phyloP scores from a whole-genome alignment of 2,113 vertebrate species.

The Oryzias javanicus region DNA sequence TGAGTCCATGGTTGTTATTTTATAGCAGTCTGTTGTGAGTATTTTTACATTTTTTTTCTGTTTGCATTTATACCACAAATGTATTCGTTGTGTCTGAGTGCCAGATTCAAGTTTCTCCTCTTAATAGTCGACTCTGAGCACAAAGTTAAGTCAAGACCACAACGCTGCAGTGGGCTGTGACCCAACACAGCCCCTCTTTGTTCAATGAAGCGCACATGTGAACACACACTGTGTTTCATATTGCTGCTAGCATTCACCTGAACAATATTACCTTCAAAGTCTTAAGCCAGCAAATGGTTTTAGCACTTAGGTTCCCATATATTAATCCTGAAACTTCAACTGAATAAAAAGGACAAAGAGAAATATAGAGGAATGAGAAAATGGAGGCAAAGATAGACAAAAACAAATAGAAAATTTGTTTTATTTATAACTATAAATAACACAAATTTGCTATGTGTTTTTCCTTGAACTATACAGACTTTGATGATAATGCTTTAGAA shows the following conservation, averaged over 20 bases:
- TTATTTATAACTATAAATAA: too few relatives aligned
- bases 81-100: background rate
- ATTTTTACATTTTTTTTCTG: slow-evolving; percentile 16
- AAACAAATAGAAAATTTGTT: too few relatives aligned
- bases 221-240: slow-evolving; percentile 9
- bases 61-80: slow-evolving; percentile 7
- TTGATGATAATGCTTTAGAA: slow-evolving; percentile 16
- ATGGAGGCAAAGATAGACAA: too few relatives aligned
- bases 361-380: too few relatives aligned
- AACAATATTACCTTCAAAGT: slow-evolving; percentile 1
- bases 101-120: slow-evolving; percentile 25
- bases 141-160: slow-evolving; percentile 15
- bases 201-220: slow-evolving; percentile 5
- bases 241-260: slow-evolving; percentile 2
- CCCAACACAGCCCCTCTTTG: slow-evolving; percentile 34
- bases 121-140: slow-evolving; percentile 24
- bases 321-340: too few relatives aligned
- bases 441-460: too few relatives aligned
- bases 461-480: background rate
- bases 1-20: slow-evolving; percentile 2
- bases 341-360: too few relatives aligned
- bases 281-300: background rate
- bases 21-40: slow-evolving; percentile 1
- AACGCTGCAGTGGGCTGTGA: slow-evolving; percentile 7
- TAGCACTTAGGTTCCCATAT: background rate